Conservation (phyloP, 2,797 vertebrate species). For the Hemibagrus guttatus region DNA sequence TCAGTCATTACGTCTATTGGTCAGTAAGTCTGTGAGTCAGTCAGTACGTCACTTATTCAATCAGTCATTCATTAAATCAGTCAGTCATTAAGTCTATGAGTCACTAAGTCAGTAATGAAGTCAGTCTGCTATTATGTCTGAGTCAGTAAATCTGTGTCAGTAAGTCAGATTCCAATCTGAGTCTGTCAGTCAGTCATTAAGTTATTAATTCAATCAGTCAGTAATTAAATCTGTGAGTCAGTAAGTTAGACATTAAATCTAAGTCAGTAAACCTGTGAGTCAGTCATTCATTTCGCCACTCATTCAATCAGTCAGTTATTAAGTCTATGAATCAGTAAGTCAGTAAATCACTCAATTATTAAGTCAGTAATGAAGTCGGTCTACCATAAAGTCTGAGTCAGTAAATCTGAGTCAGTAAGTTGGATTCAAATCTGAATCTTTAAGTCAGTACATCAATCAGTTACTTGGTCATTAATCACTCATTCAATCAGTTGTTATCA, state of each 20-base stretch:
- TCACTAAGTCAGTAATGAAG: background rate
- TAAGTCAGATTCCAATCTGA: background rate
- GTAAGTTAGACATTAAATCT: background rate
- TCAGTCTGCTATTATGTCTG: background rate
- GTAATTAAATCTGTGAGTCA: background rate
- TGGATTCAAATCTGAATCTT: too few species aligned
- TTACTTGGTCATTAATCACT: background rate
- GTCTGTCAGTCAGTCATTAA: too few species aligned
- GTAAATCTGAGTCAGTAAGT: background rate
- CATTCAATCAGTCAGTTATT: background rate
- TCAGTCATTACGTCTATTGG: too few species aligned
- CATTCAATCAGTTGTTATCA: too few species aligned
- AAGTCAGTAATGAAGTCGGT: background rate
- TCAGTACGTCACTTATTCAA: background rate
- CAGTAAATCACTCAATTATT: background rate
- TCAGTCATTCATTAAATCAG: background rate
- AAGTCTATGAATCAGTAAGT: background rate
- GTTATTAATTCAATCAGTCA: background rate
- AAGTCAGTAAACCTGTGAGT: background rate
- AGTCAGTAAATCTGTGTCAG: background rate
- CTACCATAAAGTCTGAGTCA: background rate
- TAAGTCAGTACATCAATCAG: background rate
- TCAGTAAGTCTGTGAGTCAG: background rate
- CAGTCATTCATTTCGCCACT: background rate
- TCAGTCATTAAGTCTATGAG: too few species aligned